Evolutionary conservation across 2,888 invertebrate genomes (phyloP).

Genomic region (Agrotis ipsilon): DNA sequence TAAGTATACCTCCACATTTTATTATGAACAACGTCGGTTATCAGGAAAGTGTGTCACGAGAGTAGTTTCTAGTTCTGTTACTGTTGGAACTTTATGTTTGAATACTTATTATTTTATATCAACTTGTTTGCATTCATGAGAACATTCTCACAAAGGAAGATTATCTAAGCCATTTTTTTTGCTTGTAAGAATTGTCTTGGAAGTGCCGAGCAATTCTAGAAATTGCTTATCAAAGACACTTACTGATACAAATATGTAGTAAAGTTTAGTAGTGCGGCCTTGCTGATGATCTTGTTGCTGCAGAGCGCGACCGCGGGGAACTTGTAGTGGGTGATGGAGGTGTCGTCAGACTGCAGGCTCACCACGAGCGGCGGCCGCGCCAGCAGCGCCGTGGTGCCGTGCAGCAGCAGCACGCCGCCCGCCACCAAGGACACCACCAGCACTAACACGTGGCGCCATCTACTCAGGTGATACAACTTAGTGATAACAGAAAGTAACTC

Average conservation of each 20-base stretch:
- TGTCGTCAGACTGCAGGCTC: constrained; percentile 35
- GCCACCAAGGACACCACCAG: constrained; percentile 18
- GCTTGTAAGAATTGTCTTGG: no score
- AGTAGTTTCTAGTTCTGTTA: neutral
- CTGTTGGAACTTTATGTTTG: neutral
- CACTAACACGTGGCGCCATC: constrained; percentile 25
- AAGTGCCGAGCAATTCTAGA: no score
- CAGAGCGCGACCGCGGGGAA: constrained; percentile 92
- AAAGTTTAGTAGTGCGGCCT: constrained; percentile 36
- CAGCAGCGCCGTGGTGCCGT: neutral
- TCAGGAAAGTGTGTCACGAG: neutral
- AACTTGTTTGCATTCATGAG: no score
- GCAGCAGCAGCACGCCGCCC: constrained; percentile 18
- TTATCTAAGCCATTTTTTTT: no score
- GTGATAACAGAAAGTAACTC: neutral
- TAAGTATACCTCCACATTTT: neutral
- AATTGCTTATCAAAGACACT: no score
- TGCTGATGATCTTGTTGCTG: constrained; percentile 61
- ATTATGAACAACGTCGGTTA: neutral
- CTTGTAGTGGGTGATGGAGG: constrained; percentile 82
- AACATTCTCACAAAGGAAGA: no score
- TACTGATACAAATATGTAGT: constrained; percentile 44
- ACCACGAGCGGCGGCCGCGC: constrained; percentile 45
- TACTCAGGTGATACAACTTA: neutral
- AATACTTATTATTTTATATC: no score